Base-by-base conservation (phyloP, 2,797 vertebrate genomes). In the Rhynchonycteris naso region DNA sequence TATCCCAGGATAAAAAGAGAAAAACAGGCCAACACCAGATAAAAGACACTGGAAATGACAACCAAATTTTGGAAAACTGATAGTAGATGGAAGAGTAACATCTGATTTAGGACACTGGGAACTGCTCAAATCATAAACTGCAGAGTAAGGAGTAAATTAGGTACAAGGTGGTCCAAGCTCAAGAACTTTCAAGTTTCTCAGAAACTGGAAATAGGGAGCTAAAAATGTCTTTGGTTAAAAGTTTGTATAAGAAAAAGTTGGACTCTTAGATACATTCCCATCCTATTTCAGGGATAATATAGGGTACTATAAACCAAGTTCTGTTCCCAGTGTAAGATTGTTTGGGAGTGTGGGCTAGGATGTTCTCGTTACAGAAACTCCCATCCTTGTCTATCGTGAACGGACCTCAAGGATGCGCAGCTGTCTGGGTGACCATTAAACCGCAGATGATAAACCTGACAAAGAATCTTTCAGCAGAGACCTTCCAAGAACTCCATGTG, bases 181-280 rank as follows among this genome's bases (percentile, higher is more conserved):
- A 58, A 30, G 4, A 56, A 52, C 12, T 47, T 7, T 33, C 4
- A 30, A 5, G 54, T 58, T 78, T 28, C 15, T 66, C 24, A 71
- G 65, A 11, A 65, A 26, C n/a, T 63, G 2, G 33, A 69, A 38
- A 28, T 18, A 47, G 52, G 52, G 30, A 66, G 14, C 33, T 61
- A 83, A 91, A 93, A 93, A 43, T 61, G 15, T 79, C 16, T 80
- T 66, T 22, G 2, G 18, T 47, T 58, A 84, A 86, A 91, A 88
- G 21, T 52, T 80, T 28, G 88, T 80, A 35, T 24, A 16, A 84
- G 68, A 13, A 75, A n/a, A 3, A 30, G 4, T 7, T 71, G 30
- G 47, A 30, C 2, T 63, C 9, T 22, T 19, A 56, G 28, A 65
- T 65, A 47, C 2, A 0, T 30, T 33, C 30, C 14, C 11, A 22